Base-by-base conservation (phyloP, 2,113 vertebrate genomes). In the Mormoops blainvillei region DNA sequence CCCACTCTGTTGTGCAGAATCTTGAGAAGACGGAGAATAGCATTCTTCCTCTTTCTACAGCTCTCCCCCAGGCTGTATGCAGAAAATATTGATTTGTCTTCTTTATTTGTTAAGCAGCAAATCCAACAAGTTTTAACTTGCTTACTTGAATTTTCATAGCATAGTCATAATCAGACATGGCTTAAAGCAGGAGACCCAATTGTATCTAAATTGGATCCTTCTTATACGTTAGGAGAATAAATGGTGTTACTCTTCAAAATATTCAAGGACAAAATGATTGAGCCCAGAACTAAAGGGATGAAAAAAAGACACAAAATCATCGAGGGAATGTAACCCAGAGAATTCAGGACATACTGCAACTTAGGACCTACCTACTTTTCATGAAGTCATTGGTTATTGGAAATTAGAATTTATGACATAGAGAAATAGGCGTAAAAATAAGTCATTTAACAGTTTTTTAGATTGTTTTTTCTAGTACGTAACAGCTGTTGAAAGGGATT, bases 121-220 rank as follows among this genome's bases (percentile, higher is more conserved):
- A 83, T 93, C 45, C 56, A 91, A 91, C 80, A 91, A 38, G 56
- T 91, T 85, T 97, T 86, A 80, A 80, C 92, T 94, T 89, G 63
- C 89, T 91, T 76, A 86, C 74, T 96, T 52, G 89, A 96, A 90
- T 90, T 92, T 93, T 89, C 85, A 74, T 56, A 88, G 52, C 19
- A 5, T 19, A 15, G 33, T 88, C 71, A 68, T 83, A 74, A 92
- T 71, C 56, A 95, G 50, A 77, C 7, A 10, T 56, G 84, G 63
- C 2, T 86, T 38, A 76, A 18, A 41, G 20, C 2, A 22, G 33
- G 26, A 38, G 86, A 81, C 18, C 6, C 19, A 28, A 15, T 43
- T 88, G 22, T 80, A 14, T 94, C 54, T 78, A 65, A 86, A 76
- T 13, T 26, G 16, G n/a, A 52, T 68, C 16, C 28, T 80, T 96